phyloP scores from a whole-genome alignment of 1,140 invertebrate genomes.

The Trichonephila inaurata region DNA sequence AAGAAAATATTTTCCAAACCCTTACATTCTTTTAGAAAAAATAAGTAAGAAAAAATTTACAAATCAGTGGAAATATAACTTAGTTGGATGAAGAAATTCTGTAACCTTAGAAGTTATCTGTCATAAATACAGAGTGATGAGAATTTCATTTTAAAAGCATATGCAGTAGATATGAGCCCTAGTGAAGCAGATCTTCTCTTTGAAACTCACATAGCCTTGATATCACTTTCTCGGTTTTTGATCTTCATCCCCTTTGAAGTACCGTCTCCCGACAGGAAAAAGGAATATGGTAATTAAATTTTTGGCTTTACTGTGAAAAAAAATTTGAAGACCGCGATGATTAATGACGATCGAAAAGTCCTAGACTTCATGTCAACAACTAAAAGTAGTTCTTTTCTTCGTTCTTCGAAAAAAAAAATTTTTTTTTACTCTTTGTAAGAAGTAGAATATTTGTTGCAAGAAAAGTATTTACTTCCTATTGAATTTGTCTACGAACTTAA shows the following conservation, averaged over 20 bases:
- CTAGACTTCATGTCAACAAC: conserved; percentile 61
- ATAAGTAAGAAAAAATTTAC: neutral
- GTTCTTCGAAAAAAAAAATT: neutral
- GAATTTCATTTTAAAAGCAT: conserved; percentile 39
- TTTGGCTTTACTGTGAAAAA: conserved; percentile 52
- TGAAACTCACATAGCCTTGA: conserved; percentile 27
- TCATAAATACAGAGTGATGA: conserved; percentile 32
- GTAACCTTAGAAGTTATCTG: conserved; percentile 17
- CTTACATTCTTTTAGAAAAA: neutral
- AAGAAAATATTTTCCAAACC: neutral
- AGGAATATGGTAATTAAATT: conserved; percentile 66
- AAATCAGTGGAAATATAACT: neutral
- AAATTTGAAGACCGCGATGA: conserved; percentile 46
- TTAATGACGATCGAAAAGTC: conserved; percentile 59
- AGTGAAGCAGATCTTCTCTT: neutral
- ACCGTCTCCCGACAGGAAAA: conserved; percentile 3
- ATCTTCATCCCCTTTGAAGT: conserved; percentile 35
- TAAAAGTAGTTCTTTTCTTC: conserved; percentile 57
- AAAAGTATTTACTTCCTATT: conserved; percentile 32
- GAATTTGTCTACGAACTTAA: conserved; percentile 20
- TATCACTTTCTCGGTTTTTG: conserved; percentile 54
- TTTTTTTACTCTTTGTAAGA: neutral
- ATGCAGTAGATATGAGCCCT: conserved; percentile 11
- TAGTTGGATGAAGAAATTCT: conserved; percentile 9
- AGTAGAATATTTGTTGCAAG: conserved; percentile 27